Percentiles rank a stretch among this genome's conserved stretches.
These are phyloP conservation scores for Pelosia muscerda DNA, from an alignment of 2,888 invertebrate species.

Conservation along the genomic window DNA sequence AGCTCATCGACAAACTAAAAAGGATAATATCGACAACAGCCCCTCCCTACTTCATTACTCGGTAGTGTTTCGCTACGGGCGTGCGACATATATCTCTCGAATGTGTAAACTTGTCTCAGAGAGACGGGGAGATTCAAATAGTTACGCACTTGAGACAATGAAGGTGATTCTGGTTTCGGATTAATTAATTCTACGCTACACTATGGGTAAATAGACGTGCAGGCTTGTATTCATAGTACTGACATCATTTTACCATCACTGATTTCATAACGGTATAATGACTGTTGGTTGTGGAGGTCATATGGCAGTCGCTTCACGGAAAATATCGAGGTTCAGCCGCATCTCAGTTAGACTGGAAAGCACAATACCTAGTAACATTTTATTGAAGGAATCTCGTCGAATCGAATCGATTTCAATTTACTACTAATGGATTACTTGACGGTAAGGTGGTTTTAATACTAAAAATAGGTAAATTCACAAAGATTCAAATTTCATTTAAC, in stretches of 20 bases:
- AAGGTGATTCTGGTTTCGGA: constrained; percentile 51
- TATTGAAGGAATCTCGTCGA: too few species aligned
- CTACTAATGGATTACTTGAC: too few species aligned
- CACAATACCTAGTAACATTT: too few species aligned
- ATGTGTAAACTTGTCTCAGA: constrained; percentile 51
- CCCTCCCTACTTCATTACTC: constrained; percentile 34
- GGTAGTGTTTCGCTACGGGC: constrained; percentile 33
- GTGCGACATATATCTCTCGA: constrained; percentile 42
- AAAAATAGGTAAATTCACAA: too few species aligned
- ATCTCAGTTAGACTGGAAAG: too few species aligned
- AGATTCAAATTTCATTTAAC: too few species aligned
- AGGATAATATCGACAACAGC: constrained; percentile 1
- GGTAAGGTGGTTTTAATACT: too few species aligned
- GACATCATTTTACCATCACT: background rate
- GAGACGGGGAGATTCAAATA: constrained; percentile 36
- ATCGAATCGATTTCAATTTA: too few species aligned
- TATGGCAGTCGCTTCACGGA: too few species aligned
- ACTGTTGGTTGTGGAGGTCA: too few species aligned
- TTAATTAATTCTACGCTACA: constrained; percentile 54
- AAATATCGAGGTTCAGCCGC: too few species aligned
- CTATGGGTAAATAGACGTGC: constrained; percentile 41
- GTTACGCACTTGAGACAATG: constrained; percentile 55
- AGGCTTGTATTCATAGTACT: constrained; percentile 34
- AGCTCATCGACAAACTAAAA: too few species aligned
- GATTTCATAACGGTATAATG: background rate